phyloP scores from a whole-genome alignment of 53 echinoderm and acorn worm genomes.

The Mesocentrotus franciscanus region DNA sequence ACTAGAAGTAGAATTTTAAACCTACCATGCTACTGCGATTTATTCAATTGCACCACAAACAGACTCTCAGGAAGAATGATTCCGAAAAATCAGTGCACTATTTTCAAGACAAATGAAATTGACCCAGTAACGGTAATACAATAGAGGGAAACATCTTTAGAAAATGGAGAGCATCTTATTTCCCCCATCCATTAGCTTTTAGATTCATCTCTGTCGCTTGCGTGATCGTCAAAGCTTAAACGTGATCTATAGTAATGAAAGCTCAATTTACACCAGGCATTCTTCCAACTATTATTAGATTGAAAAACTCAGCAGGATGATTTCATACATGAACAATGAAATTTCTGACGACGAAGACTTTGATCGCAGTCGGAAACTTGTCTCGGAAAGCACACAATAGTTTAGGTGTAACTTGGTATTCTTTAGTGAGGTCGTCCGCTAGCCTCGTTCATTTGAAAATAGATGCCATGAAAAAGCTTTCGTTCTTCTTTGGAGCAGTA shows the following conservation, averaged over 20 bases:
- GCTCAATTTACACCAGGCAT: constrained; percentile 35
- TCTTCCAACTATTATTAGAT: constrained; percentile 11
- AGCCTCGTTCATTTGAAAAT: not conserved
- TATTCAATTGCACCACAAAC: not conserved
- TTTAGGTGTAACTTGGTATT: constrained; percentile 1
- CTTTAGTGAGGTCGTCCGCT: not conserved
- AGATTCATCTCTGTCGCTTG: not conserved
- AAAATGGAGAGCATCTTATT: not conserved
- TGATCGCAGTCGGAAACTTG: not conserved
- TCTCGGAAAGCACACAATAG: not conserved
- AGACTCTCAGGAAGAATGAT: not conserved
- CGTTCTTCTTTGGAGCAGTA: too few species aligned
- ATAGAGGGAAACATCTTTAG: not conserved
- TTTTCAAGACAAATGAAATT: not conserved
- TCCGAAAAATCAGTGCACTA: not conserved
- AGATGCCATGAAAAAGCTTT: too few species aligned
- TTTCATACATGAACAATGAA: constrained; percentile 16
- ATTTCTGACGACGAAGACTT: not conserved
- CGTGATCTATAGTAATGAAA: constrained; percentile 8
- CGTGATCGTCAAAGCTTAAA: not conserved
- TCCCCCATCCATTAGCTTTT: not conserved
- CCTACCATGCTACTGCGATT: not conserved
- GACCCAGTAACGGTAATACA: constrained; percentile 10
- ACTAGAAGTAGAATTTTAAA: not conserved
- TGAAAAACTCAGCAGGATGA: constrained; percentile 26